phyloP scores from a whole-genome alignment of 2,797 vertebrate genomes.

The Typhlichthys eigenmanni region DNA sequence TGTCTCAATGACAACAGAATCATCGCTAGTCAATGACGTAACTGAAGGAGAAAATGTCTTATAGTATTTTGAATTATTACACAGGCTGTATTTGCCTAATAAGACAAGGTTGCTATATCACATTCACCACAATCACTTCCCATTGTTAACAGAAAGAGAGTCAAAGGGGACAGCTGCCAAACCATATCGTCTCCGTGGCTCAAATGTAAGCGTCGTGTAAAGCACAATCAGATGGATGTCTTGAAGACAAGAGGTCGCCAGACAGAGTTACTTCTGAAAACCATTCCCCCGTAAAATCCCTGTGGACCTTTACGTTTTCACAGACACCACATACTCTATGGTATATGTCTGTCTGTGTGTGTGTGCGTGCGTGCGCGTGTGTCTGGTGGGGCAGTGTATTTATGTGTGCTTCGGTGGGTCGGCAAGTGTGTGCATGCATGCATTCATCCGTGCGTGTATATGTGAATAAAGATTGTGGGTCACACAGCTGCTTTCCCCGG shows the following conservation, averaged over 20 bases:
- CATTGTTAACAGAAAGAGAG: conserved; percentile 18
- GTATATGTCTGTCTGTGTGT: conserved; percentile 4
- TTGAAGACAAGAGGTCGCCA: conserved; percentile 14
- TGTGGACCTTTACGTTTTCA: conserved; percentile 27
- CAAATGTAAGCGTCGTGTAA: conserved; percentile 35
- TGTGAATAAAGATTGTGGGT: conserved; percentile 32
- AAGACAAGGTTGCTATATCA: conserved; percentile 50
- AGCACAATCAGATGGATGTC: conserved; percentile 22
- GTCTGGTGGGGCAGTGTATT: neutral
- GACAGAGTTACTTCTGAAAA: conserved; percentile 33
- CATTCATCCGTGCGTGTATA: conserved; percentile 36
- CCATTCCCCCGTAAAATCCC: conserved; percentile 34
- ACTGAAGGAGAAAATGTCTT: conserved; percentile 1
- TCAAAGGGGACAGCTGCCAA: conserved; percentile 52
- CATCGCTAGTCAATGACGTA: conserved; percentile 35
- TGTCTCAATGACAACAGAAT: conserved; percentile 44
- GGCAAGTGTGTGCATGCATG: conserved; percentile 11
- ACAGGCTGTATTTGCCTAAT: conserved; percentile 37
- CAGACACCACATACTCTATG: conserved; percentile 3
- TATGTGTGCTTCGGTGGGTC: neutral
- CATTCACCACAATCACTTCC: conserved; percentile 46
- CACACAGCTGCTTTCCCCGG: conserved; percentile 15
- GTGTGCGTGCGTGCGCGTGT: neutral
- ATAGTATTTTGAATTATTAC: conserved; percentile 36
- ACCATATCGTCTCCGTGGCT: conserved; percentile 44